phyloP scores from a whole-genome alignment of 2,113 vertebrate genomes.

The Myxocyprinus asiaticus region DNA sequence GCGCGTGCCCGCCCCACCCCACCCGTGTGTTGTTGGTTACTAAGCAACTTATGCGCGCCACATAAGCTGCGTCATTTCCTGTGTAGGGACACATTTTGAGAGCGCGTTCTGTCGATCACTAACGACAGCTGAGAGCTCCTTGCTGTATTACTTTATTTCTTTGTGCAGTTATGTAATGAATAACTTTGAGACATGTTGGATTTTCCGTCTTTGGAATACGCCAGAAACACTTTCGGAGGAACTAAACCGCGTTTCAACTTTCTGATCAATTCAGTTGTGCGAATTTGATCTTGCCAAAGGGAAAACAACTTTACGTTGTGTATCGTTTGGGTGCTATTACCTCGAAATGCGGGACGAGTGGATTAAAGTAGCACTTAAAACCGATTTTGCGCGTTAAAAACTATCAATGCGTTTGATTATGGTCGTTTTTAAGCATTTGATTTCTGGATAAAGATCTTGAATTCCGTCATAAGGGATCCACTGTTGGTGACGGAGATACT shows the following conservation, averaged over 20 bases:
- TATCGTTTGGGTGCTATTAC: not conserved
- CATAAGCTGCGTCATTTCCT: slow-evolving; percentile 71
- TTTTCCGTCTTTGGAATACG: not conserved
- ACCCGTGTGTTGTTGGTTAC: slow-evolving; percentile 52
- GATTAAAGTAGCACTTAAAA: slow-evolving; percentile 1
- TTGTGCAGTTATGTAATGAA: not conserved
- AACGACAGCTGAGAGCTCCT: slow-evolving; percentile 17
- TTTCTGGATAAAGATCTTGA: not conserved
- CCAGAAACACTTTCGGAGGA: not conserved
- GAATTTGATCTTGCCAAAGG: not conserved
- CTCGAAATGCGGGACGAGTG: not conserved
- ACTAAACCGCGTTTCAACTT: slow-evolving; percentile 22
- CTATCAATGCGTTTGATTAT: slow-evolving; percentile 1
- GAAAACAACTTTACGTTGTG: slow-evolving; percentile 30
- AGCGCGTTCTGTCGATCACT: slow-evolving; percentile 31
- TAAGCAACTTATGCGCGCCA: slow-evolving; percentile 53
- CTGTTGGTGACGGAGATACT: slow-evolving; percentile 58
- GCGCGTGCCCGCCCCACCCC: not conserved
- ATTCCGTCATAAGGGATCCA: not conserved
- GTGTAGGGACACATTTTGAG: slow-evolving; percentile 43
- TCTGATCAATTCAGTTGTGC: not conserved
- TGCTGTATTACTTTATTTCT: not conserved
- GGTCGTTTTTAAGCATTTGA: not conserved
- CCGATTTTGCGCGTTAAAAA: slow-evolving; percentile 10
- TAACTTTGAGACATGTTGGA: slow-evolving; percentile 5